Conservation (phyloP, 2,888 invertebrate genomes). For the Leptopilina drosophilae region DNA sequence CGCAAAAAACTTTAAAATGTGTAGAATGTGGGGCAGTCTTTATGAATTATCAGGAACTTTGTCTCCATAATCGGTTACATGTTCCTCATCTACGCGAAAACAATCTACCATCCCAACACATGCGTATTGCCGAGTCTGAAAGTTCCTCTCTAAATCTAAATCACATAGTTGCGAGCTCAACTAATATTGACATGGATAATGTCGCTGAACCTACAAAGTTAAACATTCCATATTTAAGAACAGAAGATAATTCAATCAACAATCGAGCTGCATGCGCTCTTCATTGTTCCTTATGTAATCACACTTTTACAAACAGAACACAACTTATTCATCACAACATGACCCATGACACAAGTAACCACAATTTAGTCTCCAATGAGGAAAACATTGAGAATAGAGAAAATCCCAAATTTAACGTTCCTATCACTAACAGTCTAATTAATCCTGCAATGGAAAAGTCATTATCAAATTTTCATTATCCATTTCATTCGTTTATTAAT, state of each 20-base stretch:
- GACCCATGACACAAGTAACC: constrained; percentile 63
- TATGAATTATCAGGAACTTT: constrained; percentile 69
- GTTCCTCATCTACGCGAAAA: constrained; percentile 66
- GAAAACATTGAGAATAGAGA: constrained; percentile 69
- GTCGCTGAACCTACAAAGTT: constrained; percentile 31
- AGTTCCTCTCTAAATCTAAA: constrained; percentile 65
- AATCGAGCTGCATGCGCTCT: constrained; percentile 68
- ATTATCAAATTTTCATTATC: constrained; percentile 65
- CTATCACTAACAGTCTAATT: constrained; percentile 58
- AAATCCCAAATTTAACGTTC: constrained; percentile 64
- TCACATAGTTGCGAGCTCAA: constrained; percentile 54
- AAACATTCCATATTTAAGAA: neutral
- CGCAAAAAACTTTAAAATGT: constrained; percentile 67
- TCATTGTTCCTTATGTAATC: constrained; percentile 71
- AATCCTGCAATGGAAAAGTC: constrained; percentile 59
- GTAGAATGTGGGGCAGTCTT: constrained; percentile 68
- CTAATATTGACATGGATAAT: constrained; percentile 48
- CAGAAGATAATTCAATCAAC: constrained; percentile 36
- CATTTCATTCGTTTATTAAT: constrained; percentile 45
- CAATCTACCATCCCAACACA: constrained; percentile 65
- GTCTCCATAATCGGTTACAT: constrained; percentile 66
- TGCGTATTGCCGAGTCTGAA: constrained; percentile 71
- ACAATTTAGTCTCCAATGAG: constrained; percentile 67
- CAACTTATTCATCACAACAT: constrained; percentile 69
- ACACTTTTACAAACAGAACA: constrained; percentile 68